phyloP scores from a whole-genome alignment of 1,140 invertebrate species.

The Ephestia elutella region DNA sequence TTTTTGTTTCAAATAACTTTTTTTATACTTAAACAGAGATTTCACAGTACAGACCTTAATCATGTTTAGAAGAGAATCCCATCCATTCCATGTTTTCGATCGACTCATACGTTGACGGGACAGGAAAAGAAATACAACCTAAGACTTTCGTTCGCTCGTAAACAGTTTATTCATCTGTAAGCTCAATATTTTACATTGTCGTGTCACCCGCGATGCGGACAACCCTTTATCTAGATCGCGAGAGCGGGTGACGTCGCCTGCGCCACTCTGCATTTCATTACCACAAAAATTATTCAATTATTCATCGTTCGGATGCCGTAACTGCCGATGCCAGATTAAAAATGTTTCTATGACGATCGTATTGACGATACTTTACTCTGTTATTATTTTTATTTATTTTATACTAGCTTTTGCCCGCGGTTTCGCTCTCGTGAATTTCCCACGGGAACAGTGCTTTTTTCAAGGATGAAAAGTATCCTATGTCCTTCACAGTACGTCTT shows the following conservation, averaged over 20 bases:
- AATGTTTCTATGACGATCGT: conserved; percentile 3
- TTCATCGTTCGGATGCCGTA: conserved; percentile 18
- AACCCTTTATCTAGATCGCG: conserved; percentile 43
- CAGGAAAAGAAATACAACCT: no score
- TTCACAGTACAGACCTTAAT: no score
- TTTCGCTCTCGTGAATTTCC: no score
- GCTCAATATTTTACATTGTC: conserved; percentile 14
- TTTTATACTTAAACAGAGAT: no score
- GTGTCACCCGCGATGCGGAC: conserved; percentile 28
- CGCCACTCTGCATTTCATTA: conserved; percentile 28
- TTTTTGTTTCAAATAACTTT: no score
- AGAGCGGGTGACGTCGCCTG: conserved; percentile 21
- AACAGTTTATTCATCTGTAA: neutral
- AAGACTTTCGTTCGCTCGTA: neutral
- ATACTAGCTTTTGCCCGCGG: no score
- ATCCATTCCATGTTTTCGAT: no score
- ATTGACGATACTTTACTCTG: neutral
- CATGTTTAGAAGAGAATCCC: neutral
- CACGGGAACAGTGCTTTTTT: no score
- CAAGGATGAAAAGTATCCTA: no score
- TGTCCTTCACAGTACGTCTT: no score
- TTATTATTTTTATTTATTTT: no score
- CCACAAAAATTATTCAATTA: conserved; percentile 40
- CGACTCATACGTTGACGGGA: no score
- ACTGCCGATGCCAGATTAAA: conserved; percentile 12